Base-by-base conservation (phyloP, 2,888 invertebrate species). In the Caenorhabditis zanzibari region DNA sequence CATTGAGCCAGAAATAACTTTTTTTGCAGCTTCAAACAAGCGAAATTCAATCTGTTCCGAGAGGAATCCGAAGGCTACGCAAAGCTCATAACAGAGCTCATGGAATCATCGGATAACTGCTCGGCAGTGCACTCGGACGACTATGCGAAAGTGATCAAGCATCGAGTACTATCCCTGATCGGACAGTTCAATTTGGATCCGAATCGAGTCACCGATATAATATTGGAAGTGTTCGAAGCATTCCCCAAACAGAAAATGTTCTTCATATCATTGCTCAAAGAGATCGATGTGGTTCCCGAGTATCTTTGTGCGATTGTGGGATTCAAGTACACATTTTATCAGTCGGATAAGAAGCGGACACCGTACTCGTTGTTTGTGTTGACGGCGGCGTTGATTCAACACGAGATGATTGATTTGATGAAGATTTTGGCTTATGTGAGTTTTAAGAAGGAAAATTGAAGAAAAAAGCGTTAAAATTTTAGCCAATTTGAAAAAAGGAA, bases 21-120 rank as follows among this genome's bases (percentile, higher is more conserved):
- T 24, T 16, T 12, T 64, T 89, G 84, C 93, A 98, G 98, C 93
- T 99, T 98, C 93, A 99, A 99, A 93, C 99, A 99, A 93, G 95
- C 97, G 90, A 98, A 99, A 92, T 99, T 98, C 93, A 99, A 99
- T 94, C 94, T 99, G 90, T 96, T 98, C 92, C 95, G 99, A 73
- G 99, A 99, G 94, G 99, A 99, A 94, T 97, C 96, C 93, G 99
- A 99, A 94, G 99, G 99, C 7, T 99, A 97, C 94, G 96, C 98
- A 1, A 99, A 99, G 93, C 94, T 91, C 28, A 73, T 91, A 19
- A 88, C 89, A 0, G 91, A 91, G 71, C 72, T 92, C 38, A 58
- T 91, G 47, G 87, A 88, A 26, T 80, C 79, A 0, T 64, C 72
- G 2, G 82, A 82, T 49, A 74, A 47, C 47, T 24, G 54, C 14